phyloP scores from a whole-genome alignment of 2,797 vertebrate species.

The Spinus pinus region DNA sequence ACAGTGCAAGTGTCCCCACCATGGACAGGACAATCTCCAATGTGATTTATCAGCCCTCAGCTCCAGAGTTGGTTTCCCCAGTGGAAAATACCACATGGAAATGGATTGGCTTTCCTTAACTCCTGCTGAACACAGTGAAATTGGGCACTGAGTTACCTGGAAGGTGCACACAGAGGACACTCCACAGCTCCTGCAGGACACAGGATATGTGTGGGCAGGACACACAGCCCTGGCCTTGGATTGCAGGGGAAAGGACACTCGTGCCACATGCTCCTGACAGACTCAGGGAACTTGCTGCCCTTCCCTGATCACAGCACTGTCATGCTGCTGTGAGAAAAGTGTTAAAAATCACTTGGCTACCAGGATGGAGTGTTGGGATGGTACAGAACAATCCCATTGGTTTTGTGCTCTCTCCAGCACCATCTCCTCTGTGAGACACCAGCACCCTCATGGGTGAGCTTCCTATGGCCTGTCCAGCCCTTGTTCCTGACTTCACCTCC shows the following conservation, averaged over 20 bases:
- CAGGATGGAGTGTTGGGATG: neutral
- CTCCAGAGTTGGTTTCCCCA: neutral
- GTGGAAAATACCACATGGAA: neutral
- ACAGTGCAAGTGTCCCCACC: neutral
- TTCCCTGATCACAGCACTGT: neutral
- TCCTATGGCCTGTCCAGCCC: neutral
- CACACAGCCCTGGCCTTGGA: neutral
- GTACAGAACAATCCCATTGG: neutral
- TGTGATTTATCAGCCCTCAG: fast-evolving
- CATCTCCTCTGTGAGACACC: neutral
- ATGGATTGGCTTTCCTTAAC: neutral
- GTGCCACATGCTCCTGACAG: neutral
- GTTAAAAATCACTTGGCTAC: neutral
- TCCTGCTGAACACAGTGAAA: neutral
- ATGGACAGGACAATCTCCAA: fast-evolving
- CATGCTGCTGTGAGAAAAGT: neutral
- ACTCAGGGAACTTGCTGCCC: neutral
- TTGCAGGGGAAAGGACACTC: fast-evolving
- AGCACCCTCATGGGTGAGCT: neutral
- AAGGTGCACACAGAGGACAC: neutral
- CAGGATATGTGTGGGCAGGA: neutral
- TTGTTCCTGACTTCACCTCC: neutral
- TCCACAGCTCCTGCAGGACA: neutral
- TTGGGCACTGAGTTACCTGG: fast-evolving
- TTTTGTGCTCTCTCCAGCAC: neutral